Evolutionary conservation across 2,113 vertebrate species (phyloP).

Genomic region (Chloroceryle aenea): DNA sequence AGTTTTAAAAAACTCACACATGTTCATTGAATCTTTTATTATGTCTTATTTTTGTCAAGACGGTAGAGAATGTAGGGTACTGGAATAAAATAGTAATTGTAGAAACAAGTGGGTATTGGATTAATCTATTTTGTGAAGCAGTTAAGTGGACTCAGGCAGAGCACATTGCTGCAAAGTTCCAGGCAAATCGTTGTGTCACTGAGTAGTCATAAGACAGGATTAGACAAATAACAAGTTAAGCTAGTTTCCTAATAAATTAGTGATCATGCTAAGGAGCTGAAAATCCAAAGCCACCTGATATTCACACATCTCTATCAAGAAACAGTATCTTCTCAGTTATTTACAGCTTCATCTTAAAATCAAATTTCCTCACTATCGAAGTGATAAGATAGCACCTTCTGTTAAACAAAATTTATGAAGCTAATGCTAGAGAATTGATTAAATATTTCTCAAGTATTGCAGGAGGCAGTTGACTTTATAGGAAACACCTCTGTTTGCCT

Average conservation of each 20-base stretch:
- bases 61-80: neutral
- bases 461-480: neutral
- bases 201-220: neutral
- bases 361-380: neutral
- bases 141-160: neutral
- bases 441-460: neutral
- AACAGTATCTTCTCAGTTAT: neutral
- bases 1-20: neutral
- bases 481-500: neutral
- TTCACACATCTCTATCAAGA: neutral
- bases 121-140: neutral
- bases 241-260: neutral
- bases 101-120: neutral
- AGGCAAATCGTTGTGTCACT: neutral
- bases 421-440: neutral
- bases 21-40: neutral
- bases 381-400: neutral
- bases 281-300: neutral
- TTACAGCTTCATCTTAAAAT: neutral
- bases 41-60: neutral
- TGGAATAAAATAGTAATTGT: neutral
- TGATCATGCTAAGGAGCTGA: neutral
- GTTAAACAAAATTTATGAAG: neutral
- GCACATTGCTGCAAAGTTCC: neutral
- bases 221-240: neutral